phyloP scores from a whole-genome alignment of 2,888 invertebrate genomes.

The Lithophane leautieri region DNA sequence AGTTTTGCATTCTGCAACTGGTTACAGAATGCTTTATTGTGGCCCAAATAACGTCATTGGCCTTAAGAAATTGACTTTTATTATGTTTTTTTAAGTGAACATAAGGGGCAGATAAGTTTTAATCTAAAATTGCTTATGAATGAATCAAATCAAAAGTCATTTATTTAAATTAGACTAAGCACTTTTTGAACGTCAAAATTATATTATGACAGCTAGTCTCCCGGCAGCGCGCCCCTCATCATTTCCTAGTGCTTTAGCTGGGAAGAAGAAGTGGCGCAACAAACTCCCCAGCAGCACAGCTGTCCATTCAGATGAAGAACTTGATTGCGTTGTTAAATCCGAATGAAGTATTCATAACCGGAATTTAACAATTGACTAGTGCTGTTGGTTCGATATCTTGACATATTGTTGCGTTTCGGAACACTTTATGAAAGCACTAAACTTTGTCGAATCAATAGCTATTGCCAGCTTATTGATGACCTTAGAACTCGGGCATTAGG shows the following conservation, averaged over 20 bases:
- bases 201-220: neutral
- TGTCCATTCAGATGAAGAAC: neutral
- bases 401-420: neutral
- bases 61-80: slow-evolving; percentile 16
- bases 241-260: neutral
- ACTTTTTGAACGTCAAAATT: neutral
- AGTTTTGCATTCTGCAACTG: slow-evolving; percentile 68
- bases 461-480: neutral
- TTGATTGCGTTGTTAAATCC: neutral
- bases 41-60: slow-evolving; percentile 55
- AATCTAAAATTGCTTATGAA: neutral
- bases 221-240: too few relatives aligned
- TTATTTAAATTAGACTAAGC: neutral
- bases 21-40: slow-evolving; percentile 63
- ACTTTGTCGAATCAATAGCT: neutral
- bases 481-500: too few relatives aligned
- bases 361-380: neutral
- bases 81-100: neutral
- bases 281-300: neutral
- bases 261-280: neutral
- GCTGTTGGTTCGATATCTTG: neutral
- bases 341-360: neutral
- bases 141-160: neutral
- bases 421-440: neutral
- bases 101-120: neutral